Evolutionary conservation across 2,888 invertebrate species (phyloP).

Genomic region (Drosophila meridiana): DNA sequence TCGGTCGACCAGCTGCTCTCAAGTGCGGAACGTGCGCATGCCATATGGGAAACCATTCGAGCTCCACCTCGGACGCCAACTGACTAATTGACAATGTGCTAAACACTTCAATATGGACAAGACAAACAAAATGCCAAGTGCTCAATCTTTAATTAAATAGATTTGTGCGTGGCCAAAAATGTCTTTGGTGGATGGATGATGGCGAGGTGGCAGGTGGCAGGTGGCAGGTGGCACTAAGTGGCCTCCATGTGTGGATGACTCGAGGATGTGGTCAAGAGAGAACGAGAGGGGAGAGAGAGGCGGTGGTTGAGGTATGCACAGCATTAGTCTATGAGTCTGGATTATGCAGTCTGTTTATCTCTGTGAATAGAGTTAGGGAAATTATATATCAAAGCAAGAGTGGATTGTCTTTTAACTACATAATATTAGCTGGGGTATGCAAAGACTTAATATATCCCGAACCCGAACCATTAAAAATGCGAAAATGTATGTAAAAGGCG

Average conservation of each 20-base stretch:
- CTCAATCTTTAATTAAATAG: constrained; percentile 16
- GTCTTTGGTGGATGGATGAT: not conserved
- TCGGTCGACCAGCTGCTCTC: constrained; percentile 10
- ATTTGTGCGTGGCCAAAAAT: constrained; percentile 1
- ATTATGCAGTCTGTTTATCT: not conserved
- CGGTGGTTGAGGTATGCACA: too few species aligned
- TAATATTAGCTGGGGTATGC: too few species aligned
- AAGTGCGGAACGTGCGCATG: constrained; percentile 16
- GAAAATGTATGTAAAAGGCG: too few species aligned
- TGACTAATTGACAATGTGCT: constrained; percentile 27
- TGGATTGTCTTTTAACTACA: too few species aligned
- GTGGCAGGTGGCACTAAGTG: not conserved
- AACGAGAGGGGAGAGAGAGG: not conserved
- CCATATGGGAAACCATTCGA: constrained; percentile 28
- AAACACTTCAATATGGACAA: constrained; percentile 5
- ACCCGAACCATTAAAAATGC: too few species aligned
- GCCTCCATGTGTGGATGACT: not conserved
- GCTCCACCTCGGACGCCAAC: constrained; percentile 10
- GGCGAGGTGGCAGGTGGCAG: too few species aligned
- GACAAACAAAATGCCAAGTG: constrained; percentile 59
- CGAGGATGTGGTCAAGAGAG: not conserved
- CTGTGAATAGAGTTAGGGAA: not conserved
- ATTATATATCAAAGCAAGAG: too few species aligned
- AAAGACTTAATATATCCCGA: too few species aligned
- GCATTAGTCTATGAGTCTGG: not conserved